Evolutionary conservation across 30 jellyfish, hydroid and myxozoan genomes (phyloP).

Genomic region (Hydractinia symbiolongicarpus): DNA sequence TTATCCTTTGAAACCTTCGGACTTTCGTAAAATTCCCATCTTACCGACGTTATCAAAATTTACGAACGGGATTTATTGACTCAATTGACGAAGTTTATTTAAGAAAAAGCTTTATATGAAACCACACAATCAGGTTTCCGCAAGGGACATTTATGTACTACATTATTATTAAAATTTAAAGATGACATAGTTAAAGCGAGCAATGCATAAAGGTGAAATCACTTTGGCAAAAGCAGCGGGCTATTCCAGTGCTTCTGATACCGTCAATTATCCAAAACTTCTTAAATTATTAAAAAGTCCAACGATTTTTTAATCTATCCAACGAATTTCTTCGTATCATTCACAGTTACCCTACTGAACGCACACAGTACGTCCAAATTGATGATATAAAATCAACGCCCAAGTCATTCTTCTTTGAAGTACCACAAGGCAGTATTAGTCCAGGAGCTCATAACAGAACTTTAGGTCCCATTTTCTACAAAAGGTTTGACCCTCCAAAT

Average conservation of each 20-base stretch:
- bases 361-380: too few species aligned
- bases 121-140: conserved; percentile 1
- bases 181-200: not conserved
- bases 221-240: not conserved
- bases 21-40: not conserved
- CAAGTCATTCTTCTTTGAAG: too few species aligned
- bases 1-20: not conserved
- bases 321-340: too few species aligned
- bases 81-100: not conserved
- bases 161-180: not conserved
- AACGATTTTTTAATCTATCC: too few species aligned
- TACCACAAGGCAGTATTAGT: too few species aligned
- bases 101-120: not conserved
- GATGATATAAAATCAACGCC: too few species aligned
- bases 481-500: too few species aligned
- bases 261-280: not conserved
- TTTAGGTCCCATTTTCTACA: too few species aligned
- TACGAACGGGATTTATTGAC: not conserved
- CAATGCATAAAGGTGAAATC: conserved; percentile 1
- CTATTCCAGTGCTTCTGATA: not conserved
- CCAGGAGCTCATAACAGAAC: too few species aligned
- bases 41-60: not conserved
- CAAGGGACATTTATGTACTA: not conserved
- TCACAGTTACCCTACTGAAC: too few species aligned
- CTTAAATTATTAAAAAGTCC: not conserved